Evolutionary conservation across 1,140 invertebrate species (phyloP).

Genomic region (Drosophila ficusphila): DNA sequence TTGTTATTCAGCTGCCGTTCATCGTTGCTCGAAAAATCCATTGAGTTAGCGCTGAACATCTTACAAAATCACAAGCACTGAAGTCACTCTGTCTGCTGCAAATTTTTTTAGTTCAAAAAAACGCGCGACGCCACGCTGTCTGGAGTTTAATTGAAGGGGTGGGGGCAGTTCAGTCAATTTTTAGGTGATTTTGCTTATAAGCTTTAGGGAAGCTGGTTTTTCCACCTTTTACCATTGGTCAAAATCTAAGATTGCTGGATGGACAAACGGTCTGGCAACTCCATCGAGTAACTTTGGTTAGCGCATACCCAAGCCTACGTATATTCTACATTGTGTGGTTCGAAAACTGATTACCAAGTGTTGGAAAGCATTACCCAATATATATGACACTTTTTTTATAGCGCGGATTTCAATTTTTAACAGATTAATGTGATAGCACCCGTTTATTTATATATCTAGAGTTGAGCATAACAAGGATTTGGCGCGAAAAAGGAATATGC

Average conservation of each 20-base stretch:
- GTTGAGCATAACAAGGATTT: too few species aligned
- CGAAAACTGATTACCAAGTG: not conserved
- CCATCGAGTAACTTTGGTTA: not conserved
- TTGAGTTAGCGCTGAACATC: not conserved
- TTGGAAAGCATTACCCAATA: too few species aligned
- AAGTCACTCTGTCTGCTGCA: not conserved
- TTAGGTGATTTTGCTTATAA: too few species aligned
- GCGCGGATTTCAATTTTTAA: too few species aligned
- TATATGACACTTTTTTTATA: too few species aligned
- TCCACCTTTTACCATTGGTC: too few species aligned
- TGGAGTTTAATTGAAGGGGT: not conserved
- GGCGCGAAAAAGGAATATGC: too few species aligned
- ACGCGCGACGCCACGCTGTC: conserved; percentile 35
- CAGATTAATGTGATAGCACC: too few species aligned
- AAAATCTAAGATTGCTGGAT: too few species aligned
- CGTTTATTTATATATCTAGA: too few species aligned
- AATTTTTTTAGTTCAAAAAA: conserved; percentile 10
- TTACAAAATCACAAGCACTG: not conserved
- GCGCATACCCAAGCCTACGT: not conserved
- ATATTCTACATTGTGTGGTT: not conserved
- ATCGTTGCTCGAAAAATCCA: not conserved
- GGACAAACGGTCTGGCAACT: not conserved
- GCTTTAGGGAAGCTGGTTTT: too few species aligned
- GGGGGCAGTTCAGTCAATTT: not conserved
- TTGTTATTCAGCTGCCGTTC: conserved; percentile 40